Evolutionary conservation across 2,888 invertebrate genomes (phyloP).

Genomic region (Dugesia japonica): DNA sequence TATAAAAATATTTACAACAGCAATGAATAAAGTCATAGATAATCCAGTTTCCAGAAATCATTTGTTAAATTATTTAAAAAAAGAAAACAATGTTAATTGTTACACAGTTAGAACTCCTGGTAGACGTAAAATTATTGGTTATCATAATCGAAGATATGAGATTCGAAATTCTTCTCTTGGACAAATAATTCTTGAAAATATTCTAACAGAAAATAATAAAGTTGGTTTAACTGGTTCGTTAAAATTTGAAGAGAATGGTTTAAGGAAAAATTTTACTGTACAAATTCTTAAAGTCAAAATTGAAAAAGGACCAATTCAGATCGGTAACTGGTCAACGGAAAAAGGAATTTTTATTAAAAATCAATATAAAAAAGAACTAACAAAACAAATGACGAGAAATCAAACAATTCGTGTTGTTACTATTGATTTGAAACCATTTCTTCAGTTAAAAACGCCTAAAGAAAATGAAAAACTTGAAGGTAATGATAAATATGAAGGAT

Average conservation of each 20-base stretch:
- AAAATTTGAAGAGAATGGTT: not conserved
- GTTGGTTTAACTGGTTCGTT: not conserved
- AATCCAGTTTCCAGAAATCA: not conserved
- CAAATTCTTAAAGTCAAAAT: not conserved
- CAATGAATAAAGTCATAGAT: not conserved
- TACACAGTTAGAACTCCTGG: not conserved
- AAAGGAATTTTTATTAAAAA: not conserved
- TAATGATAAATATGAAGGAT: constrained; percentile 38
- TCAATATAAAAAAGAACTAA: not conserved
- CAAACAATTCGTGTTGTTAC: not conserved
- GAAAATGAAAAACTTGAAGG: not conserved
- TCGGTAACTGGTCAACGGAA: not conserved
- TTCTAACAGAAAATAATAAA: not conserved
- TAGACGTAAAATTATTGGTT: not conserved
- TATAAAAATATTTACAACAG: not conserved
- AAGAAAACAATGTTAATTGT: not conserved
- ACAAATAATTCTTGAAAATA: not conserved
- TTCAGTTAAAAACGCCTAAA: not conserved
- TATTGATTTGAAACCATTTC: not conserved
- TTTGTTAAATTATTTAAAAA: not conserved
- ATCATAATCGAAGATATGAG: not conserved
- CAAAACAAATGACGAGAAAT: not conserved
- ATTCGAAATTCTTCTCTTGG: not conserved
- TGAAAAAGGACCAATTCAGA: not conserved
- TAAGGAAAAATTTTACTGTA: not conserved